Evolutionary conservation across 2,888 invertebrate genomes (phyloP).

Genomic region (Stenodera caucasica): DNA sequence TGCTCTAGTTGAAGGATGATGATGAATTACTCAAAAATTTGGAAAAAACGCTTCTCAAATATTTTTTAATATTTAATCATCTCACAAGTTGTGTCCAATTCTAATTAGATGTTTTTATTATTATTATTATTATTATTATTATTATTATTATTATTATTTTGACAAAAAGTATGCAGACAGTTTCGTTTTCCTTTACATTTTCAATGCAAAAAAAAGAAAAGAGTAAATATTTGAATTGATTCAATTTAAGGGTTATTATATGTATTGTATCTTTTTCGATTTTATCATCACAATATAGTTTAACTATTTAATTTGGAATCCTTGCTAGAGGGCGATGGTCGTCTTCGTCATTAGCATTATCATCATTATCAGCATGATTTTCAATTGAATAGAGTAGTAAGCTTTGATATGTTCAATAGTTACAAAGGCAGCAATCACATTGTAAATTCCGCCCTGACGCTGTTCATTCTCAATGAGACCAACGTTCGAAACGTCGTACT

Average conservation of each 20-base stretch:
- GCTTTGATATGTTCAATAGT: constrained; percentile 21
- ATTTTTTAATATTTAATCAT: no score
- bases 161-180: background rate
- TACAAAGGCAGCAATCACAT: constrained; percentile 54
- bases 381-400: constrained; percentile 1
- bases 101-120: no score
- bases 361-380: background rate
- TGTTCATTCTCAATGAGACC: constrained; percentile 50
- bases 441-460: constrained; percentile 55
- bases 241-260: background rate
- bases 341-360: background rate
- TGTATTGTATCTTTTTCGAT: background rate
- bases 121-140: no score
- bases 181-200: no score
- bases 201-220: background rate
- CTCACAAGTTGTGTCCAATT: no score
- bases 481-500: constrained; percentile 46
- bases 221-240: background rate
- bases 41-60: background rate
- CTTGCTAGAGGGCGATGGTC: no score
- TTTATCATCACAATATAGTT: constrained; percentile 4
- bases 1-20: constrained; percentile 16
- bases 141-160: no score
- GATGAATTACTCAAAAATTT: background rate
- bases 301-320: background rate